Evolutionary conservation across 2,888 invertebrate species (phyloP), one percentile per base, ranked within the genome.

Genomic region (Acronicta psi): DNA sequence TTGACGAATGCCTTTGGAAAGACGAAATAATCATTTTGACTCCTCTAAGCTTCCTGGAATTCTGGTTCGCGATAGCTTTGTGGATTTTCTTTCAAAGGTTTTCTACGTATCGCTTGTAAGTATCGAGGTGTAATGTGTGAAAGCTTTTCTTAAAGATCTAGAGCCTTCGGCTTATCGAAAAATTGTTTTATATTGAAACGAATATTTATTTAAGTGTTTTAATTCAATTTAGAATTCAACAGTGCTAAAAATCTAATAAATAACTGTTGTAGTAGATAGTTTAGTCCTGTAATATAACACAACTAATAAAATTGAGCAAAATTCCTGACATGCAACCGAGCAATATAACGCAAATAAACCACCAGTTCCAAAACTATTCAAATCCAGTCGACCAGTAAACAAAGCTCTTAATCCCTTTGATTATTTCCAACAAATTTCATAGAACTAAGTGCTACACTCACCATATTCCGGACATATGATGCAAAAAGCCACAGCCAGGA

Each of bases 381-480:
- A 49, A 53, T 54, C 38, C 31, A 37, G 9, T 37, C 36, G 13
- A 43, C 13, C 29, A 25, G 25, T 43, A 46, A 65, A 65, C 25
- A 47, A 58, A n/a, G 25, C 16, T 3, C 8, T 16, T 41, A 25
- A 57, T 45, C 23, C 13, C 25, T 31, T 36, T 41, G 44, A 40
- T 20, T 47, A n/a, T 14, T 46, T 25, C 18, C 10, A 34, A 50
- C 14, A 31, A 52, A 37, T 46, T 50, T 47, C 25, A 14, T 18
- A 50, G 40, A 62, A 57, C 50, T 50, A 52, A 47, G 11, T 54
- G 57, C 58, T 53, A 50, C 20, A 88, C 93, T 92, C 75, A 94
- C 93, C 93, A 89, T 93, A 93, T 86, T 90, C 90, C 58, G 93
- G 93, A 77, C 90, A 93, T 73, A 88, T 90, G 84, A 92, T 85